Percentiles rank a stretch among this genome's conserved stretches.
Conservation (phyloP, 1,140 invertebrate species). For the Dufourea novaeangliae region DNA sequence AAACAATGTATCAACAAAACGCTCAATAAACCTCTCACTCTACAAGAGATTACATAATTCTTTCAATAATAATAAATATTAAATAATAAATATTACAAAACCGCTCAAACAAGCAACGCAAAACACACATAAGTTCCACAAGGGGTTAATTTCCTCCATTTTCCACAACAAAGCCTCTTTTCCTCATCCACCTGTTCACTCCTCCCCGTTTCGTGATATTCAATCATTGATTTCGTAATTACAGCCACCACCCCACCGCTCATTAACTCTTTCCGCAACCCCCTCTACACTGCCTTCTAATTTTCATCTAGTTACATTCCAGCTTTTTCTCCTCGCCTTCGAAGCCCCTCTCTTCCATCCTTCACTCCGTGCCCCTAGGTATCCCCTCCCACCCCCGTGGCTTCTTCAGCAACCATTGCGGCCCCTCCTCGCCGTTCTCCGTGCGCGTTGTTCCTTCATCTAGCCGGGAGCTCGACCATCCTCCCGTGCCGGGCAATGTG, state of each 20-base stretch:
- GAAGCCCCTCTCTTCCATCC: slow-evolving; percentile 54
- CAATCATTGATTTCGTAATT: not conserved
- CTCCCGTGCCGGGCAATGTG: slow-evolving; percentile 73
- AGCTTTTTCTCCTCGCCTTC: slow-evolving; percentile 11
- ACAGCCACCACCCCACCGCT: not conserved
- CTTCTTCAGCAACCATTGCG: too few species aligned
- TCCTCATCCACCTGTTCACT: not conserved
- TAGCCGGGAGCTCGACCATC: slow-evolving; percentile 50
- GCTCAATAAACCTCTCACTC: too few species aligned
- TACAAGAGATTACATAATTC: too few species aligned
- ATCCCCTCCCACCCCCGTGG: not conserved
- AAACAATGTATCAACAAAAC: too few species aligned
- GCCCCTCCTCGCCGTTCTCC: slow-evolving; percentile 1
- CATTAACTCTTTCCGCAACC: not conserved
- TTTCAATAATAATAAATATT: too few species aligned
- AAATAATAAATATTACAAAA: too few species aligned
- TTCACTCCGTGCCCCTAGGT: slow-evolving; percentile 20
- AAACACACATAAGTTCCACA: too few species aligned
- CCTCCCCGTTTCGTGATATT: not conserved
- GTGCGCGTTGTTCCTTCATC: slow-evolving; percentile 36
- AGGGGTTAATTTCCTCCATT: not conserved
- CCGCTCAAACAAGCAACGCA: too few species aligned
- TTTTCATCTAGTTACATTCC: not conserved
- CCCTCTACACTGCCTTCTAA: not conserved
- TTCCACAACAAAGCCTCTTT: not conserved